These are phyloP conservation scores for Choloepus didactylus DNA, from an alignment of 2,797 vertebrate genomes.

Conservation along the genomic window DNA sequence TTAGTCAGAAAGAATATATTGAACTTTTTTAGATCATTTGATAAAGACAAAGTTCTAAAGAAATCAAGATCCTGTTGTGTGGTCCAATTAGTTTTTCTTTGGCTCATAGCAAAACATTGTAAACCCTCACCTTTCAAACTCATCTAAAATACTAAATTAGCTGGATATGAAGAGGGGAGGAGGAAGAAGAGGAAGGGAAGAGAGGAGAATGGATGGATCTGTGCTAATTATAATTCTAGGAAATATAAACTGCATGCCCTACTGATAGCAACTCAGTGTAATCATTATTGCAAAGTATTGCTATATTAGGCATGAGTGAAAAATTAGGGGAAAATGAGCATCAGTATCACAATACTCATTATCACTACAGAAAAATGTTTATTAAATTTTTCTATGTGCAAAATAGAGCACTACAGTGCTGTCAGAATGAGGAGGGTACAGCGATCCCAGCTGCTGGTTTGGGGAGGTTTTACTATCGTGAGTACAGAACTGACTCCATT, in stretches of 20 bases:
- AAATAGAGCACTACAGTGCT: not conserved
- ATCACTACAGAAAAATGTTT: not conserved
- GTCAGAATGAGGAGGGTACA: not conserved
- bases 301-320: not conserved
- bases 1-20: conserved; percentile 32
- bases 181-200: not conserved
- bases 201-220: not conserved
- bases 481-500: not conserved
- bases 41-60: conserved; percentile 26
- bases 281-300: not conserved
- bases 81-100: not conserved
- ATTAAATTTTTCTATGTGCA: conserved; percentile 8
- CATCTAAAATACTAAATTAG: not conserved
- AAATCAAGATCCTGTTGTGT: not conserved
- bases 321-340: not conserved
- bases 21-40: not conserved
- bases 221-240: not conserved
- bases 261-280: not conserved
- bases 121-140: not conserved
- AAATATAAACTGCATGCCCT: not conserved
- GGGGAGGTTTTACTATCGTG: not conserved
- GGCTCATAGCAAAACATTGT: not conserved
- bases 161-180: not conserved
- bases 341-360: not conserved
- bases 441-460: not conserved